Percentiles rank a stretch among this genome's conserved stretches.
Evolutionary conservation across 2,797 vertebrate genomes (phyloP).

Genomic region (Buceros bicornis): DNA sequence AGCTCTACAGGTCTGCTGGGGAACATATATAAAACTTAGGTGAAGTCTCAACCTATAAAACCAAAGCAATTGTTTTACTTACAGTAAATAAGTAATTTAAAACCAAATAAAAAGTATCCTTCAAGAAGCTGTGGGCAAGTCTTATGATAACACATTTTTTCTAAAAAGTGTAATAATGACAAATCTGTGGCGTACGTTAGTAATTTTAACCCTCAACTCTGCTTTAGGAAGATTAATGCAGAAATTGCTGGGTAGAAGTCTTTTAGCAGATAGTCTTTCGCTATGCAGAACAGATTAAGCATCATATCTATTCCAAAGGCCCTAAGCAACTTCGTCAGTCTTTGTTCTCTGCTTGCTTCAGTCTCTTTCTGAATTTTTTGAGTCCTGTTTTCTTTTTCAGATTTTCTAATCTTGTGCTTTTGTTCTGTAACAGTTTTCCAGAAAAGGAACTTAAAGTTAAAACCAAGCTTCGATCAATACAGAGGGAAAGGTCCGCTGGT

Average conservation of each 20-base stretch:
- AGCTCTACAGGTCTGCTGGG: background rate
- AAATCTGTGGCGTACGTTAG: background rate
- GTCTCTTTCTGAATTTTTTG: background rate
- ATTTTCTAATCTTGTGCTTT: background rate
- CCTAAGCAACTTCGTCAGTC: background rate
- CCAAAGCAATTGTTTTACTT: background rate
- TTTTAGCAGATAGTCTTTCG: background rate
- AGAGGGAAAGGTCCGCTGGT: background rate
- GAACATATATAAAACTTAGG: accelerated
- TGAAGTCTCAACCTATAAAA: background rate
- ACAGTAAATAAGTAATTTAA: background rate
- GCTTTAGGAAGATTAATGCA: background rate
- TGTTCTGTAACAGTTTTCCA: background rate
- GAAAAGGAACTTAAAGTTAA: background rate
- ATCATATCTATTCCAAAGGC: background rate
- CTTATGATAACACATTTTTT: background rate
- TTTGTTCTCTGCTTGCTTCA: background rate
- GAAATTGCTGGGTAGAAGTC: background rate
- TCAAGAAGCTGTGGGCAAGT: background rate
- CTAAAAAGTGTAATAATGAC: background rate
- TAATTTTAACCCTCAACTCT: background rate
- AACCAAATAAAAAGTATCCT: background rate
- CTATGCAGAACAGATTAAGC: background rate
- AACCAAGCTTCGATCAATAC: background rate
- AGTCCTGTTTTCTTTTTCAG: background rate